These are phyloP conservation scores for Dromas ardeola DNA, from an alignment of 2,113 vertebrate genomes.

Conservation along the genomic window DNA sequence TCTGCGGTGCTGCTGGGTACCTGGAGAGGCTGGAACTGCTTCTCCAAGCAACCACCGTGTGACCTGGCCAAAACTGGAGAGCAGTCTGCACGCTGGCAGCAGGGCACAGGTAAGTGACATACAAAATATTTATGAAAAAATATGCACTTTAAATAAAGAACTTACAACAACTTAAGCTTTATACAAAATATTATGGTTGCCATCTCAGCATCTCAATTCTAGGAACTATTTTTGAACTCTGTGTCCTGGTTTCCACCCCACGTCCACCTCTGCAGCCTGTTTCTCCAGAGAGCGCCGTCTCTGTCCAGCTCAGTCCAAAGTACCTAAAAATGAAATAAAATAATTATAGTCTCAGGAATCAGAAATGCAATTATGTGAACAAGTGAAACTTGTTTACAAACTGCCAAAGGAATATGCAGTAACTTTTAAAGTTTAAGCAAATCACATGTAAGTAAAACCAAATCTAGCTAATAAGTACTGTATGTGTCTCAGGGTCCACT, in stretches of 20 bases:
- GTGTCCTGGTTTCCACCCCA: not conserved
- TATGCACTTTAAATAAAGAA: conserved; percentile 44
- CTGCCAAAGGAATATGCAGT: not conserved
- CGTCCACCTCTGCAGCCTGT: not conserved
- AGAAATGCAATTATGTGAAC: not conserved
- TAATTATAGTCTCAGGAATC: not conserved
- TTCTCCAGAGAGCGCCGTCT: not conserved
- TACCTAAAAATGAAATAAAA: conserved; percentile 50
- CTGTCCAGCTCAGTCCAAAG: conserved; percentile 71
- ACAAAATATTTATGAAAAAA: not conserved
- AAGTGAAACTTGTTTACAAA: not conserved
- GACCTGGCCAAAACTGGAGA: not conserved
- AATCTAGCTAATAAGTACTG: not conserved
- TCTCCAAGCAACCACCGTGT: not conserved
- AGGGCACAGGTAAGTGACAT: not conserved
- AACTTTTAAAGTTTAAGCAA: not conserved
- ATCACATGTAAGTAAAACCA: not conserved
- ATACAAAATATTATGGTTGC: not conserved
- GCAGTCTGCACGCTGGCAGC: not conserved
- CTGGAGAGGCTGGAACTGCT: not conserved
- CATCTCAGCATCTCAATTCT: not conserved
- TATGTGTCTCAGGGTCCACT: accelerated
- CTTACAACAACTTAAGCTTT: not conserved
- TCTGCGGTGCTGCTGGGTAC: not conserved
- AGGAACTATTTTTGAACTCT: not conserved